Conservation (phyloP, 2,888 invertebrate genomes). For the Agonopterix subpropinquella region DNA sequence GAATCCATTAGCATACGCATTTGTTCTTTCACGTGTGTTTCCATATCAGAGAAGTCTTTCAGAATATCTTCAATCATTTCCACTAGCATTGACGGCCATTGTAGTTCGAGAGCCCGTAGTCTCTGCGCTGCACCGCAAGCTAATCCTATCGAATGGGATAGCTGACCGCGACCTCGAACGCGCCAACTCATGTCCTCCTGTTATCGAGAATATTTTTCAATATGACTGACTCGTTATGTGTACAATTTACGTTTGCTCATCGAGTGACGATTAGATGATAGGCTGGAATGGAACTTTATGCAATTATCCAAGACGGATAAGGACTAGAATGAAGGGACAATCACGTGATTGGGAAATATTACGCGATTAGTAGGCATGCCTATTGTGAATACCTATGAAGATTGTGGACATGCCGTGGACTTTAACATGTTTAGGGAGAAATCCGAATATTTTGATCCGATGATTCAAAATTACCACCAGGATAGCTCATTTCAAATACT, state of each 20-base stretch:
- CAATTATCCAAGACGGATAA: background rate
- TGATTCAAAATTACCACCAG: too few relatives aligned
- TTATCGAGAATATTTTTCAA: background rate
- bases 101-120: slow-evolving; percentile 81
- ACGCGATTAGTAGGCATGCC: too few relatives aligned
- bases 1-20: slow-evolving; percentile 71
- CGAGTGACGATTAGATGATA: too few relatives aligned
- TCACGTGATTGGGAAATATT: too few relatives aligned
- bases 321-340: too few relatives aligned
- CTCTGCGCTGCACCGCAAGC: slow-evolving; percentile 87
- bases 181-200: slow-evolving; percentile 84
- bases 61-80: slow-evolving; percentile 87
- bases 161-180: slow-evolving; percentile 83
- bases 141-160: slow-evolving; percentile 81
- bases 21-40: slow-evolving; percentile 84
- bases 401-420: too few relatives aligned
- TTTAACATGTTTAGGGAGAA: too few relatives aligned
- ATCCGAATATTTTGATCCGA: too few relatives aligned
- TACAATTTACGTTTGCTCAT: background rate
- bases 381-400: too few relatives aligned
- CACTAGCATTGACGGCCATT: slow-evolving; percentile 86
- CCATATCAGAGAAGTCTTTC: slow-evolving; percentile 87
- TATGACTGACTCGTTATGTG: background rate
- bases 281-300: background rate
- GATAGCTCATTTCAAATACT: background rate